These are phyloP conservation scores for Alligator mississippiensis DNA, from an alignment of 2,113 vertebrate species.

Conservation along the genomic window DNA sequence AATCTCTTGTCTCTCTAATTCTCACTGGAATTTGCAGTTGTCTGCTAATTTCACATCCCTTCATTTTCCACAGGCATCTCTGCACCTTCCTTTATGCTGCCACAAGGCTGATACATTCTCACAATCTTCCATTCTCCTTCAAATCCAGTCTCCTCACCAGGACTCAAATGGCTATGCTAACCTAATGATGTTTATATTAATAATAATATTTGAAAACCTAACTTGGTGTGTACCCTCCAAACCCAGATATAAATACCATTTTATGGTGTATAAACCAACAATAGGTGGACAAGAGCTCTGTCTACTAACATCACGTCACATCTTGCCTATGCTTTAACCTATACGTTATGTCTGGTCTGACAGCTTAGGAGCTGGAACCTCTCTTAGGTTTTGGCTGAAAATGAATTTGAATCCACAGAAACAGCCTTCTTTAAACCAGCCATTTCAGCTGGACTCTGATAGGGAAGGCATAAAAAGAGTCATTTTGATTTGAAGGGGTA, in stretches of 20 bases:
- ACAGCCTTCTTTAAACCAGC: background rate
- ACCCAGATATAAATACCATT: background rate
- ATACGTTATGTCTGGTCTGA: background rate
- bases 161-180: background rate
- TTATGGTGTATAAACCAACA: background rate
- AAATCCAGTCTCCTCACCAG: background rate
- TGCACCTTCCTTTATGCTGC: background rate
- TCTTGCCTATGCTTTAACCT: background rate
- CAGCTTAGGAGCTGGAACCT: background rate
- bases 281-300: background rate
- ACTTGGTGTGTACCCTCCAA: background rate
- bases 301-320: background rate
- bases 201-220: background rate
- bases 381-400: background rate
- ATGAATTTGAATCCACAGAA: background rate
- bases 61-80: background rate
- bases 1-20: no score
- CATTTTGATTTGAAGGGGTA: background rate
- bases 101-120: background rate
- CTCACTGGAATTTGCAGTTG: no score
- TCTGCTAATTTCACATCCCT: no score
- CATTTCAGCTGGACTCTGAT: background rate
- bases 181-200: background rate
- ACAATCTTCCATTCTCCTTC: background rate
- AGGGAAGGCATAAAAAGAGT: background rate